Evolutionary conservation across 2,797 vertebrate species (phyloP).

Genomic region (Catamblyrhynchus diadema): DNA sequence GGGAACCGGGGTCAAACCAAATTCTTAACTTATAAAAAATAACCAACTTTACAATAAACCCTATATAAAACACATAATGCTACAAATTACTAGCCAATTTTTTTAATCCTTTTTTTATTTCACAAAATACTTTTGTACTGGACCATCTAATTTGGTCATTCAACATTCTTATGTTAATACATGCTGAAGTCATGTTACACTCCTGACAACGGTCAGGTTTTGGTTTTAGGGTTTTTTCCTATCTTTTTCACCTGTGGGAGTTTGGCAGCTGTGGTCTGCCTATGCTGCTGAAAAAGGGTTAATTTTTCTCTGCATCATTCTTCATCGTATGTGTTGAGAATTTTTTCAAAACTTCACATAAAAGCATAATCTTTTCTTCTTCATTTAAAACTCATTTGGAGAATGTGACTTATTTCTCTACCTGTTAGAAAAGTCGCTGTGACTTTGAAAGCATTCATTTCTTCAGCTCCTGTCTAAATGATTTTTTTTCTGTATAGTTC

Average conservation of each 20-base stretch:
- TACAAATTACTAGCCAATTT: neutral
- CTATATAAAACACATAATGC: too few species aligned
- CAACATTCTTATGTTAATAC: neutral
- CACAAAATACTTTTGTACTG: neutral
- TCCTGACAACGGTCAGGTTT: neutral
- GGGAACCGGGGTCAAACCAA: too few species aligned
- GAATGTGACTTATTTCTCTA: neutral
- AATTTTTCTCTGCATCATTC: neutral
- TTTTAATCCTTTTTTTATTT: neutral
- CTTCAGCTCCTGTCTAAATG: neutral
- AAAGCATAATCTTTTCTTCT: neutral
- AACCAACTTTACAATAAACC: too few species aligned
- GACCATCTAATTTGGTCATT: neutral
- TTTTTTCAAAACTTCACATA: neutral
- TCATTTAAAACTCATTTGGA: neutral
- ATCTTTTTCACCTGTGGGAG: neutral
- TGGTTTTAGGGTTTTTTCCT: fast-evolving
- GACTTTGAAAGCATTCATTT: neutral
- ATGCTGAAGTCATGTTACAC: neutral
- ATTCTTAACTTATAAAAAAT: too few species aligned
- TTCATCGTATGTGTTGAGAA: neutral
- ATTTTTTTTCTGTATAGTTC: neutral
- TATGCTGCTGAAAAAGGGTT: neutral
- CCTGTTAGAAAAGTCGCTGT: neutral
- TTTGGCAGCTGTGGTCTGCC: neutral